Evolutionary conservation across 2,888 invertebrate genomes (phyloP).

Genomic region (Sarcophaga variegata): DNA sequence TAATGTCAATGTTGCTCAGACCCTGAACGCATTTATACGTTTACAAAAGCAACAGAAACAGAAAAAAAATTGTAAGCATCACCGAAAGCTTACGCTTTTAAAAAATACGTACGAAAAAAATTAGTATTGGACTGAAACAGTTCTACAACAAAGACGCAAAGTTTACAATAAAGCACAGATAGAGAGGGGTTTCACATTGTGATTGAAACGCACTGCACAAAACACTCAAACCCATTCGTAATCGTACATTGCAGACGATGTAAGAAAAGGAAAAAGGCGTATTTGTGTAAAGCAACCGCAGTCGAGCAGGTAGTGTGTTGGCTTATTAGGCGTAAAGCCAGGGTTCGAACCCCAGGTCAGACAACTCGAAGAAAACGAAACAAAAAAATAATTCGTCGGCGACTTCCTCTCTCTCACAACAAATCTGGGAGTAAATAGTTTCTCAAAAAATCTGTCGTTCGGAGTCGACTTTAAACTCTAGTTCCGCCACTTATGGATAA

Average conservation of each 20-base stretch:
- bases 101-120: neutral
- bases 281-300: too few relatives aligned
- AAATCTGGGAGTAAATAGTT: too few relatives aligned
- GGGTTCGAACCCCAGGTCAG: too few relatives aligned
- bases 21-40: conserved; percentile 45
- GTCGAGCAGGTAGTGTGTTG: too few relatives aligned
- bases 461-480: too few relatives aligned
- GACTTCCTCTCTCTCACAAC: too few relatives aligned
- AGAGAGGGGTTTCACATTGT: neutral
- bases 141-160: neutral
- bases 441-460: too few relatives aligned
- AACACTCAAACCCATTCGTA: neutral
- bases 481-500: too few relatives aligned
- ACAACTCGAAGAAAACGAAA: too few relatives aligned
- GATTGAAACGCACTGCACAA: neutral
- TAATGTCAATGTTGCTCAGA: conserved; percentile 59
- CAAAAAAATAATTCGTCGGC: too few relatives aligned
- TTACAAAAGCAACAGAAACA: neutral
- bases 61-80: conserved; percentile 13
- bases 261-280: too few relatives aligned
- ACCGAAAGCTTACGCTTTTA: conserved; percentile 2
- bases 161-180: neutral
- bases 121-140: neutral
- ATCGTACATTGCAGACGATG: neutral
- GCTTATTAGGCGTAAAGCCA: too few relatives aligned